These are phyloP conservation scores for Mesorhabditis sp. DNA, from an alignment of 2,888 invertebrate species.

Conservation along the genomic window DNA sequence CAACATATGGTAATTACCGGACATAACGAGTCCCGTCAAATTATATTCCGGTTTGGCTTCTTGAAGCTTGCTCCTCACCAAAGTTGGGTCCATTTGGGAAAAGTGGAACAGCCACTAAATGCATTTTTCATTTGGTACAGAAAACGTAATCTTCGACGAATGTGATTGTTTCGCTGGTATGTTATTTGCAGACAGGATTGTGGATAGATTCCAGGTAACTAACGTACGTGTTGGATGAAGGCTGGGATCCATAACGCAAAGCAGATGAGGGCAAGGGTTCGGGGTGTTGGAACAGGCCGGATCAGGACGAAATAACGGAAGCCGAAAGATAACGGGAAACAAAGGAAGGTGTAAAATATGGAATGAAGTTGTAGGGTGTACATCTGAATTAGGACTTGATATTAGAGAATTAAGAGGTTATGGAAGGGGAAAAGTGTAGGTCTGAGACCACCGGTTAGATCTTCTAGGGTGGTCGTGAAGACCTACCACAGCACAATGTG, in stretches of 20 bases:
- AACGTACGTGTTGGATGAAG: conserved; percentile 32
- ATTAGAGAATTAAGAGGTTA: too few species aligned
- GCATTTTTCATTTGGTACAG: neutral
- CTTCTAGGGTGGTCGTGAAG: too few species aligned
- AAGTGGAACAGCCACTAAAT: conserved; percentile 4
- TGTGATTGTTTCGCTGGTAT: neutral
- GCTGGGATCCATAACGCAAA: conserved; percentile 30
- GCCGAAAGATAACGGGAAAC: conserved; percentile 42
- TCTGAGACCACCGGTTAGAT: too few species aligned
- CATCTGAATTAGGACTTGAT: neutral
- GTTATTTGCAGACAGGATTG: neutral
- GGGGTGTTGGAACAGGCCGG: conserved; percentile 25
- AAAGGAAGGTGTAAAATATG: conserved; percentile 39
- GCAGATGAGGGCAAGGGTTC: conserved; percentile 22
- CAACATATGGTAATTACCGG: conserved; percentile 38
- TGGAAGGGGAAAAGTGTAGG: too few species aligned
- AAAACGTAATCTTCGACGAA: neutral
- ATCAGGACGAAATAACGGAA: conserved; percentile 44
- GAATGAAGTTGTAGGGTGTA: conserved; percentile 26
- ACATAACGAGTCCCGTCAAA: conserved; percentile 20
- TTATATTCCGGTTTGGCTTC: conserved; percentile 17
- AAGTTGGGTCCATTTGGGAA: neutral
- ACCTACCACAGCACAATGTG: too few species aligned
- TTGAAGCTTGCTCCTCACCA: neutral
- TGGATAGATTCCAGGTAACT: too few species aligned